Base-by-base conservation (phyloP, 2,888 invertebrate genomes). In the Oeneis ivallda region DNA sequence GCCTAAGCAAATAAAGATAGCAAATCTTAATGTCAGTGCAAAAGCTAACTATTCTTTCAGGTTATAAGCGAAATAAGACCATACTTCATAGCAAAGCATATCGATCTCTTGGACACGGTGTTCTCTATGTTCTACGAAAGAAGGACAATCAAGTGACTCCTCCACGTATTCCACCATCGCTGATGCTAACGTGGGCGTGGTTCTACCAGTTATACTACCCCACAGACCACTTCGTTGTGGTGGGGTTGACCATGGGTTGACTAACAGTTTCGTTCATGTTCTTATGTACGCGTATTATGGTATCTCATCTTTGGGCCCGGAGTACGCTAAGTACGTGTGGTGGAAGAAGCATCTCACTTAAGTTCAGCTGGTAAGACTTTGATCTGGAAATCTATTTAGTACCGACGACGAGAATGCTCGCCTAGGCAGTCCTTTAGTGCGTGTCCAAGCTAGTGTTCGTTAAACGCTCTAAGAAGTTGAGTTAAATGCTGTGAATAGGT, bases 111-210 rank as follows among this genome's bases (percentile, higher is more conserved):
- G 62, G 96, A 96, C 76, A 96, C 96, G 0, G 94, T 96, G 0
- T 98, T 98, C 89, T 98, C 98, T n/a, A n/a, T 83, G 96, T 97
- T 7, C 89, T 98, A 70, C 93, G 98, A 10, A 98, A 98, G 85
- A 85, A 93, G 87, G 75, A 93, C 90, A 83, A 94, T 62, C 98
- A 98, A 86, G 94, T 98, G 0, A 95, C 97, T 0, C 79, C 94
- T 98, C 10, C 98, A 98, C 77, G 94, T 98, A 0, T 98, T 97
- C 80, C 98, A 98, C 84, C 98, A 98, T 92, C 95, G 0, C 89
- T 94, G 34, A 96, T 96, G 87, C 95, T 95, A 32, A 82, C 95
- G n/a, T 94, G 96, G 92, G 94, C 94, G 0, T 96, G 96, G 96
- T 93, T 95, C 43, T 96, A 95, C 70, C 84, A 95, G 37, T 94